Evolutionary conservation across 2,113 vertebrate species (phyloP), one percentile per base, ranked within the genome.

Genomic region (Mus pahari): DNA sequence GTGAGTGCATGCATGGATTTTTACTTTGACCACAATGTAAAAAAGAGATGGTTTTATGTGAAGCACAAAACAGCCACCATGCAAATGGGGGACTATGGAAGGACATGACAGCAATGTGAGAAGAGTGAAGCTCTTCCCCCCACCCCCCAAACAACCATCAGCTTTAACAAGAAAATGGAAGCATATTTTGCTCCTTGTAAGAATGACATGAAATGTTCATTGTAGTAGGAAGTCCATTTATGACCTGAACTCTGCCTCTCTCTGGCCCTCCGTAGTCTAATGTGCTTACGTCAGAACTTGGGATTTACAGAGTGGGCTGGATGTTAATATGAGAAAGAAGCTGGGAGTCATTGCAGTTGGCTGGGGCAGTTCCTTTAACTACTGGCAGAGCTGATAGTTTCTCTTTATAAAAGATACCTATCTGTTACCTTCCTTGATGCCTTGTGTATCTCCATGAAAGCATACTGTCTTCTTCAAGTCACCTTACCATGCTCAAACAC

Each of bases 231-330:
- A 94, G 55, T 7, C 75, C 71, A 50, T 79, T 92, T 95, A 45
- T 90, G 86, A 93, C 31, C 75, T 6, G 58, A 90, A n/a, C 45
- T 39, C 9, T 1, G 33, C 71, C 86, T 96, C 48, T 89, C 68
- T 90, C 48, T 90, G 45, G 24, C 12, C 73, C 82, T 55, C 78
- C 71, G 14, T 45, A 62, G 28, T 39, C 28, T 60, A 24, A 16
- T 64, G 62, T 96, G 74, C 89, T 79, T 89, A 83, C 89, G 83
- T 89, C 82, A 82, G 53, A 95, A n/a, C 58, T 79, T 36, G 55
- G 58, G 19, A 70, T 10, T 62, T 66, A 42, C 8, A 24, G 8
- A 60, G 20, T n/a, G 22, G 2, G 50, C 7, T 36, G 24, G 86
- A n/a, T 48, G 55, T 28, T 90, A 58, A 71, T 33, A 31, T 81